Evolutionary conservation across 2,797 vertebrate genomes (phyloP), one percentile per base, ranked within the genome.

Genomic region (Schizopygopsis malacanthus): DNA sequence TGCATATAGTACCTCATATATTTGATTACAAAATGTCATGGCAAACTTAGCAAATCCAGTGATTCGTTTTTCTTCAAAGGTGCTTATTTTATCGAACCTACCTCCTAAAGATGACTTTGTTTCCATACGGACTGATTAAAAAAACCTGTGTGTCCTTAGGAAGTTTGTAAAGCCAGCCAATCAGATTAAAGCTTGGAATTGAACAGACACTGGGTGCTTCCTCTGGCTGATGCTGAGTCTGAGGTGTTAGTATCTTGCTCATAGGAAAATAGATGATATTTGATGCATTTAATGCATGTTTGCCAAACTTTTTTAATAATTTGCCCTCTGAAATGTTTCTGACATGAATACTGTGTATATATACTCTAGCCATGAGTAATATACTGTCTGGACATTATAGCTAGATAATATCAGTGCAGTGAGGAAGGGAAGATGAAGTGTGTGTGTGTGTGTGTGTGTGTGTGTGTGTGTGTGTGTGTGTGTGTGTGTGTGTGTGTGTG

Each of bases 361-460:
- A 28, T 28, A 28, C 28, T 67, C 50, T 59, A 73, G 37, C 69
- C 61, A 59, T 52, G 3, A 41, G 61, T 82, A 70, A 79, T 82
- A 33, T 10, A 39, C 61, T 72, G 54, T 73, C 77, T 88, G 47
- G 16, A 80, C 59, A 73, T 85, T 85, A 73, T 75, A 79, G 45
- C 87, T 79, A 75, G 84, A 79, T 73, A 71, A 70, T 85, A 56
- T 82, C 79, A 72, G 43, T 50, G 41, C 76, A 67, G 25, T 61
- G 69, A 78, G 43, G 50, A 43, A 81, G 28, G 37, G 56, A 72
- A 65, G 47, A 37, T 15, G 22, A 16, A 20, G 65, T 18, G 33
- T 37, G 65, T 67, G 63, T 37, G 41, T 45, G 70, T 45, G 39
- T 69, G 75, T 59, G 54, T 33, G 33, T 33, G 43, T 63, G 70